A percentile compares a stretch with the other conserved stretches of the same genome.
Conservation (phyloP, 2,797 vertebrate species). For the Notoglanidium macrostoma region DNA sequence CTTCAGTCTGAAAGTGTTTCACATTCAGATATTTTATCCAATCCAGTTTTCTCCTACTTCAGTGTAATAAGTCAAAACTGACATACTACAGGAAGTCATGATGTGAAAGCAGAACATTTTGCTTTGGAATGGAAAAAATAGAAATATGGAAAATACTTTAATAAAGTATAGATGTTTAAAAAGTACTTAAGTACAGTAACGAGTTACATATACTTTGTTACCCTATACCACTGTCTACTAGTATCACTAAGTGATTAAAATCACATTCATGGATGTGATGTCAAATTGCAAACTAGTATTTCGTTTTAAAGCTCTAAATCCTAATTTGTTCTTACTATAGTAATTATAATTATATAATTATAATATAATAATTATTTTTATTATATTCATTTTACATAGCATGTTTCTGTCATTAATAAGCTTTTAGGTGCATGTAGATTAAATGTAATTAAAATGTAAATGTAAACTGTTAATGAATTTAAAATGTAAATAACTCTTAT, state of each 20-base stretch:
- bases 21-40: background rate
- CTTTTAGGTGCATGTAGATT: background rate
- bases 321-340: background rate
- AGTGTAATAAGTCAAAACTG: background rate
- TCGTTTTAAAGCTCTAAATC: background rate
- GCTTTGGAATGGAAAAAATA: background rate
- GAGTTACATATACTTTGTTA: background rate
- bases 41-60: background rate
- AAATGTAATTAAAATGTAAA: background rate
- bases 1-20: background rate
- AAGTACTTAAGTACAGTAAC: background rate
- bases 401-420: background rate
- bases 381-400: background rate
- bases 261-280: background rate
- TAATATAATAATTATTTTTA: background rate
- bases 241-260: background rate
- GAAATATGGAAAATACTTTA: background rate
- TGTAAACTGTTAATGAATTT: background rate
- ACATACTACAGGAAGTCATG: background rate
- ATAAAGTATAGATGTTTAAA: background rate
- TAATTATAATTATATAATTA: background rate
- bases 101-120: background rate
- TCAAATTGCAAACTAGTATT: background rate
- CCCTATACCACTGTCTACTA: background rate
- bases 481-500: background rate